Conservation (phyloP, 2,888 invertebrate genomes). For the Melangyna quadrimaculata region DNA sequence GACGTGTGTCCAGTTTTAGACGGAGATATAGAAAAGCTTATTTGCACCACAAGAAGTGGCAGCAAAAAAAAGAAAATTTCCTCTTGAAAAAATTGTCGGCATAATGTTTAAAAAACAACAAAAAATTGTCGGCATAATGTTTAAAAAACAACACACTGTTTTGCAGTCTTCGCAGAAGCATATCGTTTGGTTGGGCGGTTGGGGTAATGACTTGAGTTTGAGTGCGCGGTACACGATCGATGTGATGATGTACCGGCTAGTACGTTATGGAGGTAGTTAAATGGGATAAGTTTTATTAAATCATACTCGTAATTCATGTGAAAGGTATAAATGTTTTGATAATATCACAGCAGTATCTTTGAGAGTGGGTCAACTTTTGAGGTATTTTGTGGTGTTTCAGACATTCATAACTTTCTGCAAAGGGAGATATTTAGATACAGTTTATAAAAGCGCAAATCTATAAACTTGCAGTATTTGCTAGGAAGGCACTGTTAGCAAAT, state of each 20-base stretch:
- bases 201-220: slow-evolving; percentile 66
- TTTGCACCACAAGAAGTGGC: slow-evolving; percentile 12
- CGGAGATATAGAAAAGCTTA: slow-evolving; percentile 26
- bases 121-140: background rate
- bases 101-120: background rate
- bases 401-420: background rate
- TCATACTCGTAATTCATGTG: slow-evolving; percentile 50
- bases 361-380: slow-evolving; percentile 34
- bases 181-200: slow-evolving; percentile 25
- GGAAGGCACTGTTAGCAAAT: too few relatives aligned
- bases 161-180: slow-evolving; percentile 38
- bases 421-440: too few relatives aligned
- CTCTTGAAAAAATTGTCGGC: slow-evolving; percentile 5
- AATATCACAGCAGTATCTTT: background rate
- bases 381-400: background rate
- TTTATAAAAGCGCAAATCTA: too few relatives aligned
- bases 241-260: slow-evolving; percentile 32
- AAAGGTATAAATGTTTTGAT: slow-evolving; percentile 21
- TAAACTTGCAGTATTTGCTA: too few relatives aligned
- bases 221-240: slow-evolving; percentile 13
- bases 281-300: slow-evolving; percentile 38
- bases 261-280: slow-evolving; percentile 12
- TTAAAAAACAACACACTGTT: slow-evolving; percentile 12
- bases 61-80: slow-evolving; percentile 48
- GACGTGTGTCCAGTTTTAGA: slow-evolving; percentile 36